Evolutionary conservation across 2,113 vertebrate species (phyloP), one percentile per base, ranked within the genome.

Genomic region (Chlorodrepanis virens): DNA sequence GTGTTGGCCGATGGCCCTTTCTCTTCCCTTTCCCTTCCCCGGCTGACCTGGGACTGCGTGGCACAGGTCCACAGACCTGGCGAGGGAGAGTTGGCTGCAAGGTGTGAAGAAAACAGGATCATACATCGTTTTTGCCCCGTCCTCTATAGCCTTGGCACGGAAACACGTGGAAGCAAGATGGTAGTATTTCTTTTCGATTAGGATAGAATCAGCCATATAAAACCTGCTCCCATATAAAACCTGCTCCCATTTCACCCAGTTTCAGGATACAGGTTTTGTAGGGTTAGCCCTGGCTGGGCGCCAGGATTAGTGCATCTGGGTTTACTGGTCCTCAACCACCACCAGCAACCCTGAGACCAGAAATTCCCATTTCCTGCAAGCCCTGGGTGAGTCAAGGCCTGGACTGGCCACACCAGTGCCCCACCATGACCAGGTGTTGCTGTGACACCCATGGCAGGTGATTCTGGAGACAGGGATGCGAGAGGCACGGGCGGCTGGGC

Each of bases 401-500:
- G 50, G 54, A 12, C 17, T 57, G 59, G 39, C 35, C 5, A 1
- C 1, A 1, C 4, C 11, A 2, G 11, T 89, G 68, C 16, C 83
- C n/a, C 9, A 1, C 37, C 27, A 3, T 25, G 33, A 12, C 19
- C 3, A 4, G 35, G 4, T 6, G 0, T 33, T 59, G 50, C 56
- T 45, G n/a, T 49, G 64, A 54, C 16, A 31, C 19, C 40, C 3
- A 0, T 2, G 9, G 45, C 0, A 0, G 31, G 20, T 29, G 29
- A 56, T 8, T 4, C 24, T 2, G 2, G 61, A 52, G 71, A 4
- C 1, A 2, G 53, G 49, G 60, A 20, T 20, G 16, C 0, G 0
- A n/a, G 47, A 35, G 47, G 42, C 3, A 0, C 12, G 4, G 28
- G 33, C 1, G 0, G 44, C 52, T 15, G 18, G n/a, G 37, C 27